These are phyloP conservation scores for Leptopilina clavipes DNA, from an alignment of 1,140 invertebrate species.

Conservation along the genomic window DNA sequence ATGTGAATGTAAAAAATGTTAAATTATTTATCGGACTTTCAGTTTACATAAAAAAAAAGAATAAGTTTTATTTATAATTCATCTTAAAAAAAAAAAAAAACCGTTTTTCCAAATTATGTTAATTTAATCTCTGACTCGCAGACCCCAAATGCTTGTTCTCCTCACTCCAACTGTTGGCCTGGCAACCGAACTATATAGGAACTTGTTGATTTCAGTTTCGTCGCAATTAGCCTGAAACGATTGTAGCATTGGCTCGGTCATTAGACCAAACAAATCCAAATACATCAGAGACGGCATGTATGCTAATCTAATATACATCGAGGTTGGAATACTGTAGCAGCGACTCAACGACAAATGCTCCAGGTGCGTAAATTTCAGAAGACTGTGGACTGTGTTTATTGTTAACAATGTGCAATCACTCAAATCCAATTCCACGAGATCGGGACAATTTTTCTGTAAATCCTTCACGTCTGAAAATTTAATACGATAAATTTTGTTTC, in stretches of 20 bases:
- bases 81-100: background rate
- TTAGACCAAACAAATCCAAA: constrained; percentile 86
- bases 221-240: constrained; percentile 76
- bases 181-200: constrained; percentile 86
- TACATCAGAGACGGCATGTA: constrained; percentile 79
- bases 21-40: background rate
- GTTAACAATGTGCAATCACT: constrained; percentile 88
- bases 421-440: constrained; percentile 88
- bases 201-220: constrained; percentile 80
- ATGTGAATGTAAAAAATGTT: background rate
- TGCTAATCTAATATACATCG: constrained; percentile 73
- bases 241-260: constrained; percentile 77
- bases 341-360: constrained; percentile 89
- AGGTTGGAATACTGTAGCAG: constrained; percentile 85
- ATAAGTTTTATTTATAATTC: background rate
- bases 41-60: constrained; percentile 9
- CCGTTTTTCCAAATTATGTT: background rate
- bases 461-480: constrained; percentile 79
- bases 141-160: constrained; percentile 91
- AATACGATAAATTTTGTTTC: constrained; percentile 41
- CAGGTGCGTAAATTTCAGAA: constrained; percentile 81
- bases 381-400: constrained; percentile 75
- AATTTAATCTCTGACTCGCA: constrained; percentile 85
- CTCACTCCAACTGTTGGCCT: constrained; percentile 89
- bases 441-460: constrained; percentile 80